These are phyloP conservation scores for Mus spretus DNA, from an alignment of 2,797 vertebrate species.

Conservation along the genomic window DNA sequence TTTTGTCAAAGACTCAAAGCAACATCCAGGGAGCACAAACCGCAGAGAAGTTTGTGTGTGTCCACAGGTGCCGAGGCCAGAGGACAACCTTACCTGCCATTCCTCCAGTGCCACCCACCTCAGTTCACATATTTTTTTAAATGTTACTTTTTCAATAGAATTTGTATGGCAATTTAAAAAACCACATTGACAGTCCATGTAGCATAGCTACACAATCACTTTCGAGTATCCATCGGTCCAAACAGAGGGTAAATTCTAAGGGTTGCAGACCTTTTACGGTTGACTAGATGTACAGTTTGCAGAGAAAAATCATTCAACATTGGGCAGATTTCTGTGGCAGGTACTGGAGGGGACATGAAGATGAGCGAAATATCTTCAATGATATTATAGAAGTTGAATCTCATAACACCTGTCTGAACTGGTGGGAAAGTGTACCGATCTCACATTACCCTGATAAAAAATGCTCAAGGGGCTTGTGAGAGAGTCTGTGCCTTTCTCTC, in stretches of 20 bases:
- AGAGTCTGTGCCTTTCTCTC: not conserved
- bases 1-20: conserved; percentile 4
- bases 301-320: not conserved
- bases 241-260: not conserved
- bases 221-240: not conserved
- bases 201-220: not conserved
- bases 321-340: not conserved
- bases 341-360: not conserved
- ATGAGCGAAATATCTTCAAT: not conserved
- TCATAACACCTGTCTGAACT: not conserved
- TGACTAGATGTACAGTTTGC: conserved; percentile 16
- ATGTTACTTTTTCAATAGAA: not conserved
- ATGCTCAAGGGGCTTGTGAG: not conserved
- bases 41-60: not conserved
- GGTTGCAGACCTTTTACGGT: not conserved
- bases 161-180: conserved; percentile 18
- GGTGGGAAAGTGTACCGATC: not conserved
- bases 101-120: not conserved
- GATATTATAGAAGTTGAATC: conserved; percentile 7
- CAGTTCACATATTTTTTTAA: not conserved
- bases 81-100: no score
- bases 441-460: not conserved
- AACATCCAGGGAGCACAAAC: not conserved
- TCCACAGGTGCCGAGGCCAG: not conserved
- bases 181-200: not conserved